These are phyloP conservation scores for Oreochromis niloticus DNA, from an alignment of 2,113 vertebrate species.

Conservation along the genomic window DNA sequence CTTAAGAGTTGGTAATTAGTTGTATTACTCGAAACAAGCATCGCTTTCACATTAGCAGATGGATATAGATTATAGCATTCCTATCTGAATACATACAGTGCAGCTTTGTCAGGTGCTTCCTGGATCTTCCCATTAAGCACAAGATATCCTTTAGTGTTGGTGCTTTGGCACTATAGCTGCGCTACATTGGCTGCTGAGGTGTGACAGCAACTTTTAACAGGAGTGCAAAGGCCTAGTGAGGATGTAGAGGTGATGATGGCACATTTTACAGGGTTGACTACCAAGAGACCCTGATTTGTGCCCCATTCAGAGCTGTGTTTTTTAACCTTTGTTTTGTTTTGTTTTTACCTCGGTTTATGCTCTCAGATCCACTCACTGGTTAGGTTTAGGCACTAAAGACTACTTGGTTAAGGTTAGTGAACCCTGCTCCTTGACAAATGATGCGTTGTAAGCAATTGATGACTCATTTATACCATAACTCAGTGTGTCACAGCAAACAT, in stretches of 20 bases:
- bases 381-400: not conserved
- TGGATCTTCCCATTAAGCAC: not conserved
- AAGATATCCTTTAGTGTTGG: not conserved
- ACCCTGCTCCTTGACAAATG: not conserved
- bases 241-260: not conserved
- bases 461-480: not conserved
- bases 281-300: not conserved
- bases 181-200: not conserved
- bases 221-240: not conserved
- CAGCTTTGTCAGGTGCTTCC: not conserved
- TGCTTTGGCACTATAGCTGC: not conserved
- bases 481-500: not conserved
- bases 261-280: not conserved
- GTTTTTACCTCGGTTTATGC: not conserved
- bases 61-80: not conserved
- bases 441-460: rapidly evolving
- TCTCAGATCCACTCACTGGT: not conserved
- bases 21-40: not conserved
- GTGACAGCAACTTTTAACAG: not conserved
- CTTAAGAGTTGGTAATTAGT: not conserved
- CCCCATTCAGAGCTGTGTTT: not conserved
- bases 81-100: not conserved
- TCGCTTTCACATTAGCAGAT: not conserved
- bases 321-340: not conserved
- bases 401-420: not conserved